Evolutionary conservation across 2,888 invertebrate genomes (phyloP).

Genomic region (Fragum fragum): DNA sequence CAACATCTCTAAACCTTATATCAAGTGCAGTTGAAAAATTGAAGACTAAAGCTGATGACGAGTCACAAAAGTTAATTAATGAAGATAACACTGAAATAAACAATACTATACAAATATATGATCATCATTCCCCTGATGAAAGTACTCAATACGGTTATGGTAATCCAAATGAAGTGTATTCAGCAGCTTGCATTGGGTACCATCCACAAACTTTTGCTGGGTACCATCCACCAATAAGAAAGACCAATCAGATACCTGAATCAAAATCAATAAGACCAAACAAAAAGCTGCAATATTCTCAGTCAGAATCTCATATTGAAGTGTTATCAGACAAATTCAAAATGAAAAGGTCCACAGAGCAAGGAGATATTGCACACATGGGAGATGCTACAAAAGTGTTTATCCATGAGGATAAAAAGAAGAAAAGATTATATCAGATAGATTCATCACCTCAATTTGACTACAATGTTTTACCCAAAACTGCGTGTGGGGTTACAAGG

Average conservation of each 20-base stretch:
- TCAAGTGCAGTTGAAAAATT: conserved; percentile 9
- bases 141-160: conserved; percentile 79
- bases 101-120: conserved; percentile 47
- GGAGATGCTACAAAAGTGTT: conserved; percentile 74
- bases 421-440: conserved; percentile 64
- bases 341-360: conserved; percentile 78
- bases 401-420: conserved; percentile 56
- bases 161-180: conserved; percentile 78
- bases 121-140: conserved; percentile 79
- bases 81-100: background rate
- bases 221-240: conserved; percentile 60
- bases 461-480: conserved; percentile 67
- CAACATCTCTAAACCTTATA: background rate
- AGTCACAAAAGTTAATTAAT: background rate
- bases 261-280: conserved; percentile 10
- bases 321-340: conserved; percentile 62
- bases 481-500: conserved; percentile 49
- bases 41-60: background rate
- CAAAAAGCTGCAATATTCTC: conserved; percentile 71
- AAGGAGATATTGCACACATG: conserved; percentile 78
- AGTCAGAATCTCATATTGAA: conserved; percentile 73
- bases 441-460: conserved; percentile 77
- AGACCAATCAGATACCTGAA: conserved; percentile 1
- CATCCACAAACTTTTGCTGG: conserved; percentile 74
- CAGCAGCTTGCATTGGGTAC: conserved; percentile 81